Evolutionary conservation across 2,113 vertebrate species (phyloP).

Genomic region (Eolophus roseicapilla): DNA sequence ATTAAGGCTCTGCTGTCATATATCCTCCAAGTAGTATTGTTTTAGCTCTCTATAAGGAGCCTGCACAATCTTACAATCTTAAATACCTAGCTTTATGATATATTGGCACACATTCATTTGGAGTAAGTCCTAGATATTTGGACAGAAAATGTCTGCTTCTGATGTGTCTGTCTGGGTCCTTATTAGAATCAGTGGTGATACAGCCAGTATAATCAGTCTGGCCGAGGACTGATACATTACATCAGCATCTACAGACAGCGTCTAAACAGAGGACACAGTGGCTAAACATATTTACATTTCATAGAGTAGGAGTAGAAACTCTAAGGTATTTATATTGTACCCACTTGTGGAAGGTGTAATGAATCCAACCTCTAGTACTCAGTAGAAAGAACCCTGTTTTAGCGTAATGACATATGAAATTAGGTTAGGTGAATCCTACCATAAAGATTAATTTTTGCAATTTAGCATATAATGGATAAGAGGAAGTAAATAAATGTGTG

Average conservation of each 20-base stretch:
- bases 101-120: not conserved
- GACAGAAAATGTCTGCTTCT: not conserved
- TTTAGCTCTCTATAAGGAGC: not conserved
- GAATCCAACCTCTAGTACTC: not conserved
- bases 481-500: not conserved
- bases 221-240: not conserved
- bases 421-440: not conserved
- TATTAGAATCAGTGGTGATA: not conserved
- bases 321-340: not conserved
- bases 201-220: not conserved
- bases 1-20: not conserved
- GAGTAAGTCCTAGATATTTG: not conserved
- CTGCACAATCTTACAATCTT: not conserved
- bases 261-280: not conserved
- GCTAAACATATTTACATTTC: not conserved
- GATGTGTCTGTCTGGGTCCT: not conserved
- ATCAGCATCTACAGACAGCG: not conserved
- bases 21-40: not conserved
- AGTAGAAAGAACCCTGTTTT: not conserved
- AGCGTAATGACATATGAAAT: not conserved
- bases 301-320: not conserved
- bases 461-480: not conserved
- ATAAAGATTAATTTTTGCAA: not conserved
- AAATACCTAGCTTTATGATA: accelerated
- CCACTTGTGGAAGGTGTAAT: not conserved